Percentiles rank a stretch among this genome's conserved stretches.
Conservation (phyloP, 2,797 vertebrate genomes). For the Characodon lateralis region DNA sequence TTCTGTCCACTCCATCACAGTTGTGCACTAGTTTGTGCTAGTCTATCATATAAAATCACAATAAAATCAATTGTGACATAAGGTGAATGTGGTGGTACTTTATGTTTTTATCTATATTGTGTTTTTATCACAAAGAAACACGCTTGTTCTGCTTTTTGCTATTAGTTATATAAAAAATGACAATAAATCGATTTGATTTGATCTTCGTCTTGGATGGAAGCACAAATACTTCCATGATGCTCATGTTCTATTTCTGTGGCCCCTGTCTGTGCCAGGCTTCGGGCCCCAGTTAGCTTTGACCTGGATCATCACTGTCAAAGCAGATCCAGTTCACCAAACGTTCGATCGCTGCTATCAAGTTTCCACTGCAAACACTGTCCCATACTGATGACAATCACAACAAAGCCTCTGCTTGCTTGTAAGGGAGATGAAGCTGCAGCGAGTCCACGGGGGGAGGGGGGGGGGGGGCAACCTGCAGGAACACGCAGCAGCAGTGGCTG, state of each 20-base stretch:
- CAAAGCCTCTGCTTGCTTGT: slow-evolving; percentile 46
- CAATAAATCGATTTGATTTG: neutral
- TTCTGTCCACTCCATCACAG: neutral
- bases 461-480: slow-evolving; percentile 13
- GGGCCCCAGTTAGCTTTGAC: slow-evolving; percentile 56
- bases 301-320: slow-evolving; percentile 68
- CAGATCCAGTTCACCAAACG: slow-evolving; percentile 66
- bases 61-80: neutral
- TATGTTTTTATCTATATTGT: neutral
- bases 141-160: neutral
- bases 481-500: slow-evolving; percentile 7
- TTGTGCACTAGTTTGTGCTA: neutral
- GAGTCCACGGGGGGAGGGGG: slow-evolving; percentile 11
- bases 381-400: slow-evolving; percentile 54
- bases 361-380: slow-evolving; percentile 64
- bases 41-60: neutral
- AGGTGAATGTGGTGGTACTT: neutral
- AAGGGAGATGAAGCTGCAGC: slow-evolving; percentile 34
- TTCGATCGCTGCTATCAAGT: slow-evolving; percentile 67
- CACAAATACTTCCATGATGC: slow-evolving; percentile 46
- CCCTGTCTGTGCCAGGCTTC: slow-evolving; percentile 54
- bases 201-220: slow-evolving; percentile 18
- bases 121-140: slow-evolving; percentile 2
- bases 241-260: slow-evolving; percentile 67
- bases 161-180: neutral